Conservation (phyloP, 2,797 vertebrate genomes). For the Rallus crepitans region DNA sequence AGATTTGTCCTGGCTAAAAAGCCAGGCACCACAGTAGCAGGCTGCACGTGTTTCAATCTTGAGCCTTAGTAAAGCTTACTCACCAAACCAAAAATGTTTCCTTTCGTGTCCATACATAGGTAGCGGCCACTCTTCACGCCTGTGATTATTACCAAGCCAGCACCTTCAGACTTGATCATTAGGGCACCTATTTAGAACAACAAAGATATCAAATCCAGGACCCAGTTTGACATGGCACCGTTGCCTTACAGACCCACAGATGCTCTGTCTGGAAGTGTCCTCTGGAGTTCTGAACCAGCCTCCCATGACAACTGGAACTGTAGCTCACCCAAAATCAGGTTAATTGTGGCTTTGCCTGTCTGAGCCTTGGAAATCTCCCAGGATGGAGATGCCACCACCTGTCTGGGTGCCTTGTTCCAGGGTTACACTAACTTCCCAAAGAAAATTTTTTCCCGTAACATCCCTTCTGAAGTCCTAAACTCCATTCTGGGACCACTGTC, state of each 20-base stretch:
- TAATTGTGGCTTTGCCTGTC: neutral
- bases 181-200: constrained; percentile 78
- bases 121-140: constrained; percentile 84
- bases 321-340: neutral
- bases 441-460: neutral
- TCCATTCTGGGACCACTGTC: neutral
- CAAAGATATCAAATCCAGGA: neutral
- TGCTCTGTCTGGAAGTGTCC: neutral
- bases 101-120: constrained; percentile 85
- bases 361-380: neutral
- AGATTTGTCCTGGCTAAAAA: neutral
- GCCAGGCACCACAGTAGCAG: neutral
- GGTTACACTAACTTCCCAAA: neutral
- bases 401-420: neutral
- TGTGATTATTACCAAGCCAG: constrained; percentile 83
- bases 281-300: neutral
- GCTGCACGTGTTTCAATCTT: neutral
- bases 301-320: neutral
- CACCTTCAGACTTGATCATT: constrained; percentile 77
- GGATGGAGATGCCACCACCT: neutral
- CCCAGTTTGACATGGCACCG: rapidly evolving
- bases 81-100: constrained; percentile 85
- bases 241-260: neutral
- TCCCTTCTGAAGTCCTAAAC: neutral
- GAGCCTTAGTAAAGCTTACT: constrained; percentile 73